Evolutionary conservation across 2,113 vertebrate genomes (phyloP), one percentile per base, ranked within the genome.

Genomic region (Himantopus leucocephalus): DNA sequence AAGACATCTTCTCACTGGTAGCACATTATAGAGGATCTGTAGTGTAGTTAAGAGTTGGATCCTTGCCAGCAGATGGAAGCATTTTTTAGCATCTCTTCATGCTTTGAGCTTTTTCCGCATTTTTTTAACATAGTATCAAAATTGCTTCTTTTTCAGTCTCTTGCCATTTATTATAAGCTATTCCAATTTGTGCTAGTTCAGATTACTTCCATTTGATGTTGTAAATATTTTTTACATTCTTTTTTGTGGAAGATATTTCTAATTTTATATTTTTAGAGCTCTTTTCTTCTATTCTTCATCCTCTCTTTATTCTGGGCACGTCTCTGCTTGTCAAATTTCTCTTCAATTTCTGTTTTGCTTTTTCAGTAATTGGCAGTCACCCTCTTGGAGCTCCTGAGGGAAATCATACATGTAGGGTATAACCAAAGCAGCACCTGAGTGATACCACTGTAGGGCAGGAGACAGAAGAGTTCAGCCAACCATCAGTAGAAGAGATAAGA

Each of bases 11-110:
- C 77, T 95, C 62, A n/a, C 79, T 95, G 88, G 76, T 88, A 92
- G 88, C 91, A 75, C 72, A 29, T 81, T 91, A 81, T 41, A 94
- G 88, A 94, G 48, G 83, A 92, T 83, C 90, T 77, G 83, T 96
- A 81, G 92, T 94, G 88, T 77, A 81, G 94, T 86, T 91, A 85
- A 63, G 90, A 68, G 48, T 67, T 96, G 96, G 79, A 93, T 80
- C 22, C 45, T 96, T 89, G 92, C 96, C 95, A 94, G 83, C 41
- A 81, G 59, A 93, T 92, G 78, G 85, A 90, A 96, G 72, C 67
- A 88, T 96, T 94, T 96, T 97, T 95, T 96, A 96, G 85, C 92
- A 93, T 96, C 78, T 95, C 95, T 81, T 92, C 71, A 43, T 90
- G 75, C 77, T 95, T 93, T 92, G 62, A 95, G 82, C 78, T 77